Evolutionary conservation across 2,888 invertebrate species (phyloP), one percentile per base, ranked within the genome.

Genomic region (Thymelicus acteon): DNA sequence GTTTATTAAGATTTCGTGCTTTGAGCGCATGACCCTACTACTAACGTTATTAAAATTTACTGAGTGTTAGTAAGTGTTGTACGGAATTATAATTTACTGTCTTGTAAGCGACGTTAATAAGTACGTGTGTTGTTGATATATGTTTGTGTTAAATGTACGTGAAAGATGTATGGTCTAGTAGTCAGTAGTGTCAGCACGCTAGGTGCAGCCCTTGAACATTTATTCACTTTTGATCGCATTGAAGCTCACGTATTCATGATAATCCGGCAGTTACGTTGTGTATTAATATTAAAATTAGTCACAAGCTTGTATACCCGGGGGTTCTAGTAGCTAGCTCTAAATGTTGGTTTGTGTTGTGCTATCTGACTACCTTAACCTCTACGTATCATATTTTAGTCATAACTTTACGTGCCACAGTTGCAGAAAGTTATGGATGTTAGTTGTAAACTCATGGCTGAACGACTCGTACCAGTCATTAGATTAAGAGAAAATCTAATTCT

Each of bases 381-480:
- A 67, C 69, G 61, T 69, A 66, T 66, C 58, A 72, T 70, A 67
- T 63, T 58, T 52, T 58, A 70, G 69, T 63, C 65, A 67, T 75
- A 77, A 78, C 75, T 77, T 79, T 74, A 78, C 78, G 80, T 82
- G 83, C 81, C 81, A 80, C 84, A 78, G 77, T 78, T 79, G 79
- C 80, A 76, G 76, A 75, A 77, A 79, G 79, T 82, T 79, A 81
- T 86, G 78, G 76, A 76, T 83, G 79, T 82, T 87, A 85, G 84
- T 79, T 83, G 72, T 85, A 82, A 82, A 82, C 83, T 82, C 82
- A 86, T 88, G 91, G 89, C 89, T 90, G 92, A 87, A 82, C 84
- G 86, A 86, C 86, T 86, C 82, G 84, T 87, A 88, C 88, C 92
- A 92, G 92, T 91, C 92, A 91, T 87, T 93, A 92, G 86, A 75